A percentile compares a stretch with the other conserved stretches of the same genome.
Evolutionary conservation across 1,140 invertebrate genomes (phyloP).

Genomic region (Cotesia chilonis): DNA sequence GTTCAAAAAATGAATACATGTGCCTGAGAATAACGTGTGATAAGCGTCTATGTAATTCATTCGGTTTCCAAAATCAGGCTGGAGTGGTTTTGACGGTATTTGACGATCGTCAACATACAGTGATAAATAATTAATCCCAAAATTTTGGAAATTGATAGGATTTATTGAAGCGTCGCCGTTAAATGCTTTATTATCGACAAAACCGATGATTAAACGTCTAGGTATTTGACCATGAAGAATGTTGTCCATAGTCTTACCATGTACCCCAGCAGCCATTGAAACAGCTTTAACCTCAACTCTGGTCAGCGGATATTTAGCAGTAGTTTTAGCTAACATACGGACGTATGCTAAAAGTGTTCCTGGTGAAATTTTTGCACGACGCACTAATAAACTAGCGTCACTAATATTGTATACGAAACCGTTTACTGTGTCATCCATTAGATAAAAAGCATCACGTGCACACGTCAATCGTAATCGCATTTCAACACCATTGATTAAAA

Average conservation of each 20-base stretch:
- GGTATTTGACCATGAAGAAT: slow-evolving; percentile 34
- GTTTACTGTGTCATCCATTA: slow-evolving; percentile 42
- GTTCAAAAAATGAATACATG: slow-evolving; percentile 50
- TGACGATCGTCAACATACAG: slow-evolving; percentile 52
- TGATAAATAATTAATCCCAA: slow-evolving; percentile 46
- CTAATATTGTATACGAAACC: not conserved
- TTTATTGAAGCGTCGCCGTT: slow-evolving; percentile 30
- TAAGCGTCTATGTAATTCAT: slow-evolving; percentile 44
- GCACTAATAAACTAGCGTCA: slow-evolving; percentile 41
- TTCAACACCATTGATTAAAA: slow-evolving; percentile 58
- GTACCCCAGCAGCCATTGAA: slow-evolving; percentile 51
- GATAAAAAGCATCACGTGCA: too few species aligned
- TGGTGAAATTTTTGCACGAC: slow-evolving; percentile 50
- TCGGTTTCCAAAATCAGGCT: slow-evolving; percentile 37
- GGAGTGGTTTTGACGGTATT: slow-evolving; percentile 40
- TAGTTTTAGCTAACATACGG: slow-evolving; percentile 50
- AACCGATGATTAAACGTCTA: slow-evolving; percentile 32
- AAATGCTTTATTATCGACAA: slow-evolving; percentile 36
- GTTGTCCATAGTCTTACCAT: slow-evolving; percentile 52
- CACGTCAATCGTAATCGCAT: slow-evolving; percentile 40
- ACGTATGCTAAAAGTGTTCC: slow-evolving; percentile 50
- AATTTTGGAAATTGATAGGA: slow-evolving; percentile 38
- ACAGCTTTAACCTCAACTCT: slow-evolving; percentile 53
- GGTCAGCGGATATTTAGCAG: slow-evolving; percentile 58
- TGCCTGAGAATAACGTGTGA: slow-evolving; percentile 56